Conservation (phyloP, 2,797 vertebrate genomes). For the Lerista edwardsae region DNA sequence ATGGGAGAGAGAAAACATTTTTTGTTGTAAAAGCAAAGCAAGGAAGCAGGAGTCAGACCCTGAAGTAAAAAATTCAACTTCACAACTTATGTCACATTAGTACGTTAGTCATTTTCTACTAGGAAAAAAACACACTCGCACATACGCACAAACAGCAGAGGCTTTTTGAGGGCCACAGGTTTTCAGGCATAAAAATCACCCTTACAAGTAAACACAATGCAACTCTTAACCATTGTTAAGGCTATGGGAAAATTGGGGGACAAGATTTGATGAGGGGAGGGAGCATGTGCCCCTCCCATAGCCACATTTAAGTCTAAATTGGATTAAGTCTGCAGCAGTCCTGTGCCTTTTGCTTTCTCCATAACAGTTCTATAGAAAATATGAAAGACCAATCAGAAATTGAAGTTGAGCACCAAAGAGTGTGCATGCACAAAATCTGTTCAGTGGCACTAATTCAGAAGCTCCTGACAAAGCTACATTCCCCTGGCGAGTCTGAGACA, state of each 20-base stretch:
- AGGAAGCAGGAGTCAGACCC: background rate
- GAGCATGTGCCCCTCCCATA: background rate
- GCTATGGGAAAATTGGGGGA: background rate
- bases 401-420: background rate
- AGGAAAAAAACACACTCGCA: background rate
- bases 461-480: background rate
- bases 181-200: no score
- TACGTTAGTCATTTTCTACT: background rate
- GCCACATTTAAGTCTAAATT: background rate
- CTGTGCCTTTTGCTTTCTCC: background rate
- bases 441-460: background rate
- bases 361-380: slow-evolving; percentile 22
- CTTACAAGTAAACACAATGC: no score
- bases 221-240: background rate
- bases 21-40: background rate
- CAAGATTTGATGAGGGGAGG: background rate
- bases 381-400: background rate
- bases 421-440: background rate
- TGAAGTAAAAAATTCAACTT: background rate
- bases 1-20: background rate
- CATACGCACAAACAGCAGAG: no score
- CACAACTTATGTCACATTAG: background rate
- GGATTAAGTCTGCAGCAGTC: background rate
- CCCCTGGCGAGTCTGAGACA: background rate
- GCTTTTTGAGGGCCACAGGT: no score